Base-by-base conservation (phyloP, 2,888 invertebrate species). In the Oegoconia quadripuncta region DNA sequence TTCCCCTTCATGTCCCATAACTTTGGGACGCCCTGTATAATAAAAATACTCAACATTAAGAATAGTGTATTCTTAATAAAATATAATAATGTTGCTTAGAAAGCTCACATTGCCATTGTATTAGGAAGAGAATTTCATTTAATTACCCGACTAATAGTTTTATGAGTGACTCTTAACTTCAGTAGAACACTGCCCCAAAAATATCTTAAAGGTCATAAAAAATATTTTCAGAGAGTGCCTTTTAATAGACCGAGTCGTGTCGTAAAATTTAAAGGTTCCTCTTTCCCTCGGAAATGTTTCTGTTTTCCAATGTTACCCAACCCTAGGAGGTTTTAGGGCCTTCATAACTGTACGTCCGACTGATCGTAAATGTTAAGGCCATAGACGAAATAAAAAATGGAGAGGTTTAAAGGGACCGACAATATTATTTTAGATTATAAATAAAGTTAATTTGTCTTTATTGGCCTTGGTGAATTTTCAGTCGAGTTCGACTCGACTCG, bases 231-330 rank as follows among this genome's bases (percentile, higher is more conserved):
- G 46, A 41, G 44, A 65, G 55, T 60, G 59, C 57, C 50, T 53
- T 67, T 65, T 74, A 64, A 75, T 72, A 67, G 70, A 69, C 64
- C 51, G 57, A 56, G 50, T 57, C 42, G 50, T 44, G 41, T 68
- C 70, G 61, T 77, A 75, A 75, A 74, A 53, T 63, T 63, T 71
- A 65, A 75, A 77, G n/a, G 71, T 68, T 66, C 55, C 59, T 58
- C 53, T 59, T 51, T 46, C 29, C 39, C 48, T 44, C 51, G 48
- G 52, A 62, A 58, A 62, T 63, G 57, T 64, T 66, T 59, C 59
- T 64, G 61, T 62, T 71, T 65, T 61, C 55, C 50, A 52, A 57
- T 34, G 34, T 33, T 22, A 55, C 57, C 39, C 41, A 48, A 47
- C 40, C 37, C 26, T 34, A 45, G 39, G 18, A 28, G 37, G 49